phyloP scores from a whole-genome alignment of 1,140 invertebrate species.

The Cheumatopsyche charites region DNA sequence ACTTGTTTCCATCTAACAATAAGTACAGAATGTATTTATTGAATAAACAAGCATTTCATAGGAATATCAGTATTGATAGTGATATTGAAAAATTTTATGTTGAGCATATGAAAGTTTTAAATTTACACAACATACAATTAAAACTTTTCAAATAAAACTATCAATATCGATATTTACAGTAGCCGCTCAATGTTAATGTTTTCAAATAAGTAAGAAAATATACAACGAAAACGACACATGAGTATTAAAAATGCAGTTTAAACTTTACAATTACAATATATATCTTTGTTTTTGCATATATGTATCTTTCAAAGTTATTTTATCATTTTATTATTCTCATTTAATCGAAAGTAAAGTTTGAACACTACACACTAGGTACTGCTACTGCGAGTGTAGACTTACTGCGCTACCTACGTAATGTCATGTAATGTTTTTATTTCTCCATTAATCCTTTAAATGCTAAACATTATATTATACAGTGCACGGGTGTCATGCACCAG shows the following conservation, averaged over 20 bases:
- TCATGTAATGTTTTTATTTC: slow-evolving; percentile 41
- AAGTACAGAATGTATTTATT: too few relatives aligned
- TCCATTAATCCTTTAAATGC: not conserved
- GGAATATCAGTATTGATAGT: slow-evolving; percentile 32
- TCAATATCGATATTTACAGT: not conserved
- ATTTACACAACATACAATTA: too few relatives aligned
- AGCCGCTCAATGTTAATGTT: not conserved
- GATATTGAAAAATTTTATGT: too few relatives aligned
- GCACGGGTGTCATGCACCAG: slow-evolving; percentile 33
- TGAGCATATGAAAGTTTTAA: too few relatives aligned
- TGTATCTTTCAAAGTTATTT: slow-evolving; percentile 13
- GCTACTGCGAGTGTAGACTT: slow-evolving; percentile 47
- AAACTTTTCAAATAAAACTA: too few relatives aligned
- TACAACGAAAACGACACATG: not conserved
- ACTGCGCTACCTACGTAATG: slow-evolving; percentile 46
- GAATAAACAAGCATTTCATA: too few relatives aligned
- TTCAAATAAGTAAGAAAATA: too few relatives aligned
- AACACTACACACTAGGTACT: slow-evolving; percentile 46
- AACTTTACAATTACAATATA: slow-evolving; percentile 34
- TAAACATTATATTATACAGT: slow-evolving; percentile 40
- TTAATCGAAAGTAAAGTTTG: slow-evolving; percentile 43
- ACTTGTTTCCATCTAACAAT: too few relatives aligned
- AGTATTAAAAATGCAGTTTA: slow-evolving; percentile 22
- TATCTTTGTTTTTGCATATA: slow-evolving; percentile 28
- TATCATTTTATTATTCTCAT: slow-evolving; percentile 11